Base-by-base conservation (phyloP, 2,113 vertebrate genomes). In the Phylloscopus whistleri region DNA sequence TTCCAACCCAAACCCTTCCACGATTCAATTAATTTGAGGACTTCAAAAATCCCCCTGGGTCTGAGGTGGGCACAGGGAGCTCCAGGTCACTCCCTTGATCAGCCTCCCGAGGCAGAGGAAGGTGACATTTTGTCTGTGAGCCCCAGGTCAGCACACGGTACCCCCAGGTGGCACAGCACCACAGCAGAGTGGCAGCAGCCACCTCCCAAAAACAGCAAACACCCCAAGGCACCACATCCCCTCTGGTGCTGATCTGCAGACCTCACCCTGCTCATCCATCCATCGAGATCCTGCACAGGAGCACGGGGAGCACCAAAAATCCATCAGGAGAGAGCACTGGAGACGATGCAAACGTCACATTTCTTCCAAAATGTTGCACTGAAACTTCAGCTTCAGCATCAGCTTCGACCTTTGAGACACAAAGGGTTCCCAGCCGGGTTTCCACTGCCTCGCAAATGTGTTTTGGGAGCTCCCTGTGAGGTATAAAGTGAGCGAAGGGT, bases 361-460 rank as follows among this genome's bases (percentile, higher is more conserved):
- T 68, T 56, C 20, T 30, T 31, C 74, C 39, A 26, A 41, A 52
- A 11, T 1, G 0, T 3, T 26, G 24, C 70, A 13, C 37, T 44
- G 52, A 33, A 75, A 59, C 6, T 2, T 2, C 0, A 6, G 4
- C 9, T 73, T 59, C 4, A 31, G 33, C 53, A 26, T 3, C 66
- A 8, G 5, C 1, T 2, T 1, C 3, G 11, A n/a, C 9, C 35
- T 16, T 37, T 9, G 31, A 18, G n/a, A 11, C 21, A 8, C 16
- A 5, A 7, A 58, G 14, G 6, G 30, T 22, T 77, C 62, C 48
- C 43, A 66, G 37, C 0, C 4, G 1, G 0, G 5, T 7, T 30
- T 11, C n/a, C 19, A 26, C 2, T 0, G 3, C 1, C 0, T 9
- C 0, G 0, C 22, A 17, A 12, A 43, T 8, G 13, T 4, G 35